These are phyloP conservation scores for Lynx canadensis DNA, from an alignment of 2,113 vertebrate species.

Conservation along the genomic window DNA sequence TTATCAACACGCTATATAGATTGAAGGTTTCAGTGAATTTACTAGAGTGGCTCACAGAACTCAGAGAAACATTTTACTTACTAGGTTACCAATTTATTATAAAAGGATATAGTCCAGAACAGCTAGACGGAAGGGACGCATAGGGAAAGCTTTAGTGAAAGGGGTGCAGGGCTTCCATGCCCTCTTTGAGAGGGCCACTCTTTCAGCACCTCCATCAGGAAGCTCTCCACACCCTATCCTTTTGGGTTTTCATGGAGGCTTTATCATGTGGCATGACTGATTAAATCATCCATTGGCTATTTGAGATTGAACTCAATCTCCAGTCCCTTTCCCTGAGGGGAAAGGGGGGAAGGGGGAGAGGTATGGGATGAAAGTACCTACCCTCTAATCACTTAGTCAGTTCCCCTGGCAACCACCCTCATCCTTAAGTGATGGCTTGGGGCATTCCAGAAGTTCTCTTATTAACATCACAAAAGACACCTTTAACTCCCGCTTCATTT, in stretches of 20 bases:
- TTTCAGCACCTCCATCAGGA: not conserved
- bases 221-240: not conserved
- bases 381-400: not conserved
- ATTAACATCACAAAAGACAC: not conserved
- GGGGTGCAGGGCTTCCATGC: not conserved
- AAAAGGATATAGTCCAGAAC: not conserved
- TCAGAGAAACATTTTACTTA: not conserved
- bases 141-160: not conserved
- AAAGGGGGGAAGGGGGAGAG: not conserved
- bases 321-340: not conserved
- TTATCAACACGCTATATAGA: not conserved
- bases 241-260: not conserved
- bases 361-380: not conserved
- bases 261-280: not conserved
- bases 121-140: not conserved
- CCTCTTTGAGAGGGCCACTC: not conserved
- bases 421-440: not conserved
- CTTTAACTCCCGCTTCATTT: not conserved
- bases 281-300: not conserved
- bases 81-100: not conserved
- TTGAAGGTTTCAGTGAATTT: not conserved
- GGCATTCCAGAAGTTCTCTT: not conserved
- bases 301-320: not conserved
- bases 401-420: not conserved
- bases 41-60: not conserved